phyloP scores from a whole-genome alignment of 92 coral and sea anemone species.

The Zoanthus solanderi region DNA sequence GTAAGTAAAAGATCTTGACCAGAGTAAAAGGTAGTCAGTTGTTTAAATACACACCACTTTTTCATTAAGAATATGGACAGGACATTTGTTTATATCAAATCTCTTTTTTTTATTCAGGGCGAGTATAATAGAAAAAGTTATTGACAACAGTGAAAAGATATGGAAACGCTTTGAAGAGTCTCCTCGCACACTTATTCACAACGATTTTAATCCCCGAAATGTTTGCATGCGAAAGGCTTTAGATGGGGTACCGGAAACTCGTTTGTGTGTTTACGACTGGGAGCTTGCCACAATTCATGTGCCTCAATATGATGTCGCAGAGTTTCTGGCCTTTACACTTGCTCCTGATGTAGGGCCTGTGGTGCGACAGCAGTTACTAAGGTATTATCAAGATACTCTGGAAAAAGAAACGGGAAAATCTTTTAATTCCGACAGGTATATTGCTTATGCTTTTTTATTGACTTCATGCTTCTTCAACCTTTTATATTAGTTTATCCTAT shows the following conservation, averaged over 20 bases:
- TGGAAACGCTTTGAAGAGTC: slow-evolving; percentile 69
- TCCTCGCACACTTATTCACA: slow-evolving; percentile 70
- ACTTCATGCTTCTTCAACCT: no score
- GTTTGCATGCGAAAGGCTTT: slow-evolving; percentile 60
- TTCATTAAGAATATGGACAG: not conserved
- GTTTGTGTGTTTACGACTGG: slow-evolving; percentile 70
- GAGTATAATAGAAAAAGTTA: slow-evolving; percentile 39
- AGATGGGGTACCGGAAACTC: not conserved
- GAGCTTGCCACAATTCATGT: slow-evolving; percentile 70
- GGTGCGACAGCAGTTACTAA: slow-evolving; percentile 45
- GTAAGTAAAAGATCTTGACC: no score
- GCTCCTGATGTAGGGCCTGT: slow-evolving; percentile 53
- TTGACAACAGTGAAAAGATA: slow-evolving; percentile 46
- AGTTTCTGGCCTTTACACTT: slow-evolving; percentile 71
- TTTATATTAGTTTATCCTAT: no score
- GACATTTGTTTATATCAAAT: not conserved
- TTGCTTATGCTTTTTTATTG: no score
- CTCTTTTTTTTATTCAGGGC: slow-evolving; percentile 31
- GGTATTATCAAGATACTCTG: slow-evolving; percentile 58
- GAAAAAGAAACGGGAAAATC: slow-evolving; percentile 54
- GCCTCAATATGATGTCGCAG: slow-evolving; percentile 74
- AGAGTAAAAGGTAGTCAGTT: no score
- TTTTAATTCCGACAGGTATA: slow-evolving; percentile 46
- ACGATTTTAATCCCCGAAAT: slow-evolving; percentile 73
- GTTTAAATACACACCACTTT: no score